A percentile compares a stretch with the other conserved stretches of the same genome.
Evolutionary conservation across 2,113 vertebrate genomes (phyloP).

Genomic region (human (Homo sapiens)): GRCh38 chr6:22752001-22752500

Average conservation of each 20-base stretch:
- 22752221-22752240: slow-evolving; percentile 31
- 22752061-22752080: background rate
- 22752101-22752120: background rate
- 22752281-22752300: slow-evolving; percentile 21
- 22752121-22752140: slow-evolving; percentile 52
- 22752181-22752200: slow-evolving; percentile 51
- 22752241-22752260: background rate
- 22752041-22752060: slow-evolving; percentile 44
- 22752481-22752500: background rate
- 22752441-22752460: background rate
- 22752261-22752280: background rate
- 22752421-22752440: background rate
- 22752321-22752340: slow-evolving; percentile 30
- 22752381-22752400: background rate
- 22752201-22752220: slow-evolving; percentile 18
- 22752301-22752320: background rate
- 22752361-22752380: slow-evolving; percentile 32
- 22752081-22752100: background rate
- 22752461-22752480: background rate
- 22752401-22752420: background rate
- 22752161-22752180: slow-evolving; percentile 65
- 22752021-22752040: slow-evolving; percentile 33
- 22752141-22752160: slow-evolving; percentile 36
- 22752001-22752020: background rate
- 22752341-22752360: background rate